These are phyloP conservation scores for Seladonia tumulorum DNA, from an alignment of 2,888 invertebrate species.

Conservation along the genomic window DNA sequence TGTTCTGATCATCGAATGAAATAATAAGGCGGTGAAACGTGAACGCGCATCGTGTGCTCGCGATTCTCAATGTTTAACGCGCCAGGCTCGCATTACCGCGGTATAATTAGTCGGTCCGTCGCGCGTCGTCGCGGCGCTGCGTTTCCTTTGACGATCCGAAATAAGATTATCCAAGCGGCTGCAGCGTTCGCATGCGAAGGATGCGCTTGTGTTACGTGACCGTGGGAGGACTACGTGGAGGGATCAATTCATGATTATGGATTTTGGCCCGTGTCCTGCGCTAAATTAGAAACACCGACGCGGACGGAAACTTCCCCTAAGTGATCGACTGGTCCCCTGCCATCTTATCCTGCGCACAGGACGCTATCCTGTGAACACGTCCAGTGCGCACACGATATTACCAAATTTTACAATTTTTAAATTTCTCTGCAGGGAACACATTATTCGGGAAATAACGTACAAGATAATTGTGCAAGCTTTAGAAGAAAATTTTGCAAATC, in stretches of 20 bases:
- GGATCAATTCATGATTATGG: constrained; percentile 37
- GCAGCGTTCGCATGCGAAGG: constrained; percentile 25
- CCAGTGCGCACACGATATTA: no score
- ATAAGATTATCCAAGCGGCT: constrained; percentile 49
- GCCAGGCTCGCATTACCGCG: constrained; percentile 1
- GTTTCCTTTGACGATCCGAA: constrained; percentile 62
- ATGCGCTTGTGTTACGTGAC: constrained; percentile 35
- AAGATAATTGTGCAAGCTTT: no score
- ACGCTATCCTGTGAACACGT: background rate
- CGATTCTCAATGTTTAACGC: constrained; percentile 16
- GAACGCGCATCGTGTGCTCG: constrained; percentile 2
- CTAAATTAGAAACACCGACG: constrained; percentile 24
- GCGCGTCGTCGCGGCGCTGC: background rate
- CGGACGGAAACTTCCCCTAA: background rate
- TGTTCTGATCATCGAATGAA: background rate
- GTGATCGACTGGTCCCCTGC: background rate
- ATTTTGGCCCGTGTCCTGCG: constrained; percentile 20
- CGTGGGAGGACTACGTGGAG: constrained; percentile 15
- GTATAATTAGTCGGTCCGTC: constrained; percentile 20
- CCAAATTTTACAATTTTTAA: no score
- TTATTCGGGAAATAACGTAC: no score
- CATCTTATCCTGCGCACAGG: background rate
- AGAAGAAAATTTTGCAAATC: no score
- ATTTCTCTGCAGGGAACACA: no score
- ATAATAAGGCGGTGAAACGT: background rate